phyloP scores from a whole-genome alignment of 2,888 invertebrate genomes.

The Caenorhabditis sp. region DNA sequence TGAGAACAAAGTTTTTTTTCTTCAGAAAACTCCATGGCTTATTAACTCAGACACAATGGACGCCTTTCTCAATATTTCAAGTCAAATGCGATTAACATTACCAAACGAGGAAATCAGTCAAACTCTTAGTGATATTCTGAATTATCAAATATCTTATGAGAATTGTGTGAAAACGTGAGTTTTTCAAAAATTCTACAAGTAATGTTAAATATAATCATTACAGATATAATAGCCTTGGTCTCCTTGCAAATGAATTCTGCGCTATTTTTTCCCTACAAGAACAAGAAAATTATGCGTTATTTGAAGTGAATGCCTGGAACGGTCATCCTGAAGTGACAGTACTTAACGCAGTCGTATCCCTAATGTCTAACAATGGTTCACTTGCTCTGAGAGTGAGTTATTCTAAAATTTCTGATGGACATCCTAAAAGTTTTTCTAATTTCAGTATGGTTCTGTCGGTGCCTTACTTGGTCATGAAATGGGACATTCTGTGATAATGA shows the following conservation, averaged over 20 bases:
- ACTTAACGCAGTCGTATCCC: background rate
- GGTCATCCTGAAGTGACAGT: background rate
- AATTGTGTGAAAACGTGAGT: background rate
- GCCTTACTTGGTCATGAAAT: background rate
- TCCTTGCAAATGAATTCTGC: background rate
- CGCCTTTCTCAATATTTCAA: background rate
- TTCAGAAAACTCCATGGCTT: background rate
- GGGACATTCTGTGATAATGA: background rate
- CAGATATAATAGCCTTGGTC: background rate
- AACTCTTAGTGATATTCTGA: background rate
- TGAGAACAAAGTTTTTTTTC: too few species aligned
- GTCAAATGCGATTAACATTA: background rate
- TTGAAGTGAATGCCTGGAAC: background rate
- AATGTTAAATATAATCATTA: too few species aligned
- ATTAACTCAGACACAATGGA: background rate
- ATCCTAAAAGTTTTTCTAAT: too few species aligned
- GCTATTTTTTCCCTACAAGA: background rate
- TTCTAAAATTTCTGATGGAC: too few species aligned
- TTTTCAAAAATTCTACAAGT: too few species aligned
- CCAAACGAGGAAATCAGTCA: background rate
- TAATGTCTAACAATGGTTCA: background rate
- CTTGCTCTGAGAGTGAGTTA: background rate
- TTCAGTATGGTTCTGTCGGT: background rate
- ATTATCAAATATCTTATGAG: background rate
- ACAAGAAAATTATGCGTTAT: background rate